phyloP scores from a whole-genome alignment of 2,113 vertebrate genomes.

The Boulengeromyrus knoepffleri region DNA sequence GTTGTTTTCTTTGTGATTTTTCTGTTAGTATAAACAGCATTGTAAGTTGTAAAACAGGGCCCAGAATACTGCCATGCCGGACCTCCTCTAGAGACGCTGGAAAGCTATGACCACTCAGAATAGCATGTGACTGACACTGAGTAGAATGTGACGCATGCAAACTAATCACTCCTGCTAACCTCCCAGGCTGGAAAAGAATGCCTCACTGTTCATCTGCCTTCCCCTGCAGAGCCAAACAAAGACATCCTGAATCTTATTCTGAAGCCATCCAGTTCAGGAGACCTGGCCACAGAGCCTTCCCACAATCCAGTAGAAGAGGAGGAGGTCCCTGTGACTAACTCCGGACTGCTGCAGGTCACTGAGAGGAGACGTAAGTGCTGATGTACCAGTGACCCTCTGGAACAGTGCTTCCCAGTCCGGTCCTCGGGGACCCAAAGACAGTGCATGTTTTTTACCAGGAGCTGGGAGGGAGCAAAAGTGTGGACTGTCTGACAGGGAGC shows the following conservation, averaged over 20 bases:
- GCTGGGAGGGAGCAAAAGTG: background rate
- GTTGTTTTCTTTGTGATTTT: background rate
- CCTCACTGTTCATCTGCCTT: background rate
- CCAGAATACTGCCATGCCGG: background rate
- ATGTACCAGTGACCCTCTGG: background rate
- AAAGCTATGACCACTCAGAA: background rate
- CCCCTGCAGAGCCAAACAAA: conserved; percentile 64
- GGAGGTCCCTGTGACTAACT: conserved; percentile 66
- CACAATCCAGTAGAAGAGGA: conserved; percentile 60
- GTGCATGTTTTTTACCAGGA: too few species aligned
- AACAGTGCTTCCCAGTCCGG: background rate
- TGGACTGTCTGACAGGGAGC: background rate
- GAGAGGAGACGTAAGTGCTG: conserved; percentile 85
- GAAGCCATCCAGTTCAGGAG: conserved; percentile 63
- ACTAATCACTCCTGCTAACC: background rate
- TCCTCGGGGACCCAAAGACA: too few species aligned
- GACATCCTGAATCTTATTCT: conserved; percentile 64
- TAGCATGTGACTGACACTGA: background rate
- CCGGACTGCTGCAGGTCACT: conserved; percentile 80
- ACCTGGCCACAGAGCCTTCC: conserved; percentile 60
- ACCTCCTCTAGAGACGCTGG: background rate
- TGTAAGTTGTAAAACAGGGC: background rate
- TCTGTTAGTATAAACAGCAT: background rate
- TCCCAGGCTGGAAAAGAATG: background rate
- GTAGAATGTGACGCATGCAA: background rate